Base-by-base conservation (phyloP, 53 echinoderm and acorn worm species). In the Glandiceps talaboti region DNA sequence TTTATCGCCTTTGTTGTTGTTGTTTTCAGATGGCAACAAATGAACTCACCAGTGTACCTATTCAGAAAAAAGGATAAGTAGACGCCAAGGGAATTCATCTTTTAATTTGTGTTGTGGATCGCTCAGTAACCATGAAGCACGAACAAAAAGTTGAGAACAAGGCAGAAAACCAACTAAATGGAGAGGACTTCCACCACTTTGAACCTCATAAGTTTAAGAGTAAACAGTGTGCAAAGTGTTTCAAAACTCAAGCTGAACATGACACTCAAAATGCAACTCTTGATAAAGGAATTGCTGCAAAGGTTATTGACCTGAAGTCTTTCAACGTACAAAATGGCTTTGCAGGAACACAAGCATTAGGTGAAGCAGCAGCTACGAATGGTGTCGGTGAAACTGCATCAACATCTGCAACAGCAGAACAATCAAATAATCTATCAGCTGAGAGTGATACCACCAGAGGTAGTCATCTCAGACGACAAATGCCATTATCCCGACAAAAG, bases 201-300 rank as follows among this genome's bases (percentile, higher is more conserved):
- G 85, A 87, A 78, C 87, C 87, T 32, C 92, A 96, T 32, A 80
- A 88, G 33, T 96, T 93, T 82, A 96, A 93, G 75, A 80, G 79
- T 1, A 83, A 86, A 14, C 89, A 93, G 76, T 96, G 97, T 75
- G 87, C 83, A 14, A 89, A 91, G 26, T 96, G 97, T 83, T 96
- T 93, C 82, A 93, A 91, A 79, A 77, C 86, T 26, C 91, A 89
- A 72, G 77, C 91, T 28, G 84, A 83, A 28, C 97, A 96, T 32
- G 27, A 27, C 27, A 32, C 27, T 25, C 12, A 20, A 6, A 78
- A 31, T 1, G 32, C 27, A 26, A 28, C 26, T 26, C 27, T 32
- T 27, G 31, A 32, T 30, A 64, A 86, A 86, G 79, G 75, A 33
- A 28, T 33, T 33, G 27, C 32, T 79, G 33, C 33, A 75, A 75